A percentile compares a stretch with the other conserved stretches of the same genome.
These are phyloP conservation scores for Sebastes matsubarae DNA, from an alignment of 2,797 vertebrate species.

Conservation along the genomic window DNA sequence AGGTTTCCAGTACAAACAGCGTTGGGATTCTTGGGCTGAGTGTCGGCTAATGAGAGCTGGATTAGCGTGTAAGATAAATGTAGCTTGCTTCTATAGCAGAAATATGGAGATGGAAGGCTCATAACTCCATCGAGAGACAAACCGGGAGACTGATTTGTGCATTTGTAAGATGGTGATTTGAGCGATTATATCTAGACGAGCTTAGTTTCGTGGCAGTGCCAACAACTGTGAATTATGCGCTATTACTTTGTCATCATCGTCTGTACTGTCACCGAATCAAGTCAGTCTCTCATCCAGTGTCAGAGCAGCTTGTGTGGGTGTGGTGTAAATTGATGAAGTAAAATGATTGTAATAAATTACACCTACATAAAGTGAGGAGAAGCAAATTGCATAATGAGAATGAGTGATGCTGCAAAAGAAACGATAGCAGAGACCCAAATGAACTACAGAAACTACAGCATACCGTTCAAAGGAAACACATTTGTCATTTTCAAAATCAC, in stretches of 20 bases:
- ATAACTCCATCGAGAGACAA: neutral
- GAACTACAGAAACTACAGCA: neutral
- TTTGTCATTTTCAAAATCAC: neutral
- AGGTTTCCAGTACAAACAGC: neutral
- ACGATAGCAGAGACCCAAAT: neutral
- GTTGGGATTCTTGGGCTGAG: neutral
- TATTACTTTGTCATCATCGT: neutral
- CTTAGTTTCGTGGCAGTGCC: neutral
- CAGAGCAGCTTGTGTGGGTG: neutral
- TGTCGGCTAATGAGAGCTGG: neutral
- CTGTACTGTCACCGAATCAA: neutral
- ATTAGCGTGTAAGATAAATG: neutral
- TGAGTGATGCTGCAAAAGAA: neutral
- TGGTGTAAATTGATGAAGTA: neutral
- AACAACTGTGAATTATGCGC: neutral
- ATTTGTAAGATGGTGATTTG: neutral
- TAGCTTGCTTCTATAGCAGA: neutral
- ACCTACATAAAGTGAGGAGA: neutral
- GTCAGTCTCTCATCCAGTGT: neutral
- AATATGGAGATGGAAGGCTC: neutral
- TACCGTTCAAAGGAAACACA: neutral
- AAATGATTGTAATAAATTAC: neutral
- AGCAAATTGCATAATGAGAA: neutral
- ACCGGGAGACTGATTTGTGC: neutral
- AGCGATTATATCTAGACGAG: conserved; percentile 1